phyloP scores from a whole-genome alignment of 2,113 vertebrate species.

The Pelmatolapia mariae region DNA sequence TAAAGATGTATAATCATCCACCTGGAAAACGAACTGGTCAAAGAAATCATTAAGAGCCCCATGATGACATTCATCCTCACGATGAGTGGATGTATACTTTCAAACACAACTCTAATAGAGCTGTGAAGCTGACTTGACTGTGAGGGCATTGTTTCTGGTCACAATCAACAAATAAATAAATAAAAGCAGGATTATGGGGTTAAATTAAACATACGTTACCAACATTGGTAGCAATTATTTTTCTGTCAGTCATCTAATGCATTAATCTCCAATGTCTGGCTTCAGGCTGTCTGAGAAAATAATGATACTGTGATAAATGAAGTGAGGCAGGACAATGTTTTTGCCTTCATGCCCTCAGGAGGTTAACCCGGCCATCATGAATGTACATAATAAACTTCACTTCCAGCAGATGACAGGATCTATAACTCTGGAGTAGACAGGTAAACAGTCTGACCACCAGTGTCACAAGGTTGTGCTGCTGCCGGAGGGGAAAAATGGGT shows the following conservation, averaged over 20 bases:
- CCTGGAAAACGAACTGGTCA: not conserved
- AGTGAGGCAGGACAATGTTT: not conserved
- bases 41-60: not conserved
- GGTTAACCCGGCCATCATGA: not conserved
- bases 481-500: not conserved
- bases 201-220: not conserved
- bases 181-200: not conserved
- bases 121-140: not conserved
- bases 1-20: not conserved
- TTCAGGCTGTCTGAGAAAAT: not conserved
- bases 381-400: not conserved
- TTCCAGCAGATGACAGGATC: not conserved
- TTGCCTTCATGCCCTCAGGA: not conserved
- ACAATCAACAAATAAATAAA: not conserved
- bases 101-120: not conserved
- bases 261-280: not conserved
- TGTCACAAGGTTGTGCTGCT: not conserved
- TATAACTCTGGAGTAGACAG: not conserved
- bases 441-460: not conserved
- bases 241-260: not conserved
- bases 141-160: no score
- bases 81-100: not conserved
- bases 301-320: not conserved
- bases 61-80: not conserved
- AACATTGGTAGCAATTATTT: not conserved